These are phyloP conservation scores for Xiphorhynchus erythropygius DNA, from an alignment of 2,797 vertebrate species.

Conservation along the genomic window DNA sequence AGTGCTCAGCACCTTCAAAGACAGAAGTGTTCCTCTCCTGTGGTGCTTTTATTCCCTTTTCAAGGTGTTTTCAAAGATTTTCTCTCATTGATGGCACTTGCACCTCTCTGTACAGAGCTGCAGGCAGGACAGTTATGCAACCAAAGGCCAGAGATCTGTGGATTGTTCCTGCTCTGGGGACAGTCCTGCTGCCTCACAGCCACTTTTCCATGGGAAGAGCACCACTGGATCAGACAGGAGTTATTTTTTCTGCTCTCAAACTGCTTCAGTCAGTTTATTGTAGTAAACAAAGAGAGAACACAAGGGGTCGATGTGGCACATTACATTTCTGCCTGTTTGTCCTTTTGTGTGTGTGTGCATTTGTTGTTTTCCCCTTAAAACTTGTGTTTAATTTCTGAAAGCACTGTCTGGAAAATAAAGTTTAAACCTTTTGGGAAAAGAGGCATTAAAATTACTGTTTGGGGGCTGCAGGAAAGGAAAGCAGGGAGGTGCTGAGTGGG, in stretches of 20 bases:
- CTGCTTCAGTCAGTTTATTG: not conserved
- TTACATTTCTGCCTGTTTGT: not conserved
- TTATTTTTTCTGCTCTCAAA: not conserved
- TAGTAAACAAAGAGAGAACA: not conserved
- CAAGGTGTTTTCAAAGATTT: not conserved
- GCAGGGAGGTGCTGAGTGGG: not conserved
- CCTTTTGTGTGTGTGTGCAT: accelerated
- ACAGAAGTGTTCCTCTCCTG: not conserved
- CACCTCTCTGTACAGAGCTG: not conserved
- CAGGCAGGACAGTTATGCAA: not conserved
- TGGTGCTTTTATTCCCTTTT: not conserved
- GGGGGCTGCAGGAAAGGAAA: not conserved
- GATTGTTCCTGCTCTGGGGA: not conserved
- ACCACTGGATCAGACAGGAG: not conserved
- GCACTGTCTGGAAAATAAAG: not conserved
- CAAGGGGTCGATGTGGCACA: not conserved
- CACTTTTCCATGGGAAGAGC: not conserved
- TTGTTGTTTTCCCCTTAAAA: not conserved
- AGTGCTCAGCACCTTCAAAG: not conserved
- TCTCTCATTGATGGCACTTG: not conserved
- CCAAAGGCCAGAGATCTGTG: not conserved
- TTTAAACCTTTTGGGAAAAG: not conserved
- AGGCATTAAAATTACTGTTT: not conserved
- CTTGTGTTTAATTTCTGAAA: not conserved
- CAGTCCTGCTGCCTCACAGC: not conserved